These are phyloP conservation scores for Lamellibrachia satsuma DNA, from an alignment of 2,888 invertebrate species.

Conservation along the genomic window DNA sequence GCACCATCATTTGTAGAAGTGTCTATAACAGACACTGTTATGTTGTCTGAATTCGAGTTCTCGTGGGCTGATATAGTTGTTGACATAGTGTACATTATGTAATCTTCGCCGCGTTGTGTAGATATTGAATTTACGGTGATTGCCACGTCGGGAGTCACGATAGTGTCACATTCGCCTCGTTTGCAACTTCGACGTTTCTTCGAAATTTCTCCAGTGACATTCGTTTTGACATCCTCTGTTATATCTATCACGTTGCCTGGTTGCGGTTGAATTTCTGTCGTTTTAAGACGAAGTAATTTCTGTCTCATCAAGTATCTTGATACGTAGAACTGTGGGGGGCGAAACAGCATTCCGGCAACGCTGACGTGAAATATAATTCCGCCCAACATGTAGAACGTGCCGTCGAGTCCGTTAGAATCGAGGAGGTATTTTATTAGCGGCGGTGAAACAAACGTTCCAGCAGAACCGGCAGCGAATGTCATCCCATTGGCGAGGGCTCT, in stretches of 20 bases:
- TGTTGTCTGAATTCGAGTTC: background rate
- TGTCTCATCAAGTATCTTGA: background rate
- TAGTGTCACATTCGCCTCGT: background rate
- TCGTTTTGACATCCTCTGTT: background rate
- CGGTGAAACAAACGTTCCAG: conserved; percentile 46
- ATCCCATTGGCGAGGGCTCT: conserved; percentile 49
- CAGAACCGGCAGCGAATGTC: conserved; percentile 46
- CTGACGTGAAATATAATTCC: conserved; percentile 38
- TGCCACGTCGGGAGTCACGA: background rate
- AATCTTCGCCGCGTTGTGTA: background rate
- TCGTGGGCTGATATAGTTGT: background rate
- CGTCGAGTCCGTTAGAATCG: conserved; percentile 31
- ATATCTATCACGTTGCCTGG: background rate
- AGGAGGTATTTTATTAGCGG: conserved; percentile 37
- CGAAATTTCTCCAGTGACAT: too few relatives aligned
- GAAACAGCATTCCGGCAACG: conserved; percentile 35
- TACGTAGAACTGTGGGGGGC: conserved; percentile 31
- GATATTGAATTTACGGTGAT: background rate
- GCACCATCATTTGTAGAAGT: background rate
- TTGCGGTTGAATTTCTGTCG: background rate
- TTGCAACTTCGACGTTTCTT: background rate
- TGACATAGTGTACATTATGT: background rate
- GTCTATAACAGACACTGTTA: background rate
- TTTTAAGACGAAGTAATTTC: background rate
- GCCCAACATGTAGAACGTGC: conserved; percentile 36